Evolutionary conservation across 1,140 invertebrate species (phyloP).

Genomic region (Diorhabda carinulata): DNA sequence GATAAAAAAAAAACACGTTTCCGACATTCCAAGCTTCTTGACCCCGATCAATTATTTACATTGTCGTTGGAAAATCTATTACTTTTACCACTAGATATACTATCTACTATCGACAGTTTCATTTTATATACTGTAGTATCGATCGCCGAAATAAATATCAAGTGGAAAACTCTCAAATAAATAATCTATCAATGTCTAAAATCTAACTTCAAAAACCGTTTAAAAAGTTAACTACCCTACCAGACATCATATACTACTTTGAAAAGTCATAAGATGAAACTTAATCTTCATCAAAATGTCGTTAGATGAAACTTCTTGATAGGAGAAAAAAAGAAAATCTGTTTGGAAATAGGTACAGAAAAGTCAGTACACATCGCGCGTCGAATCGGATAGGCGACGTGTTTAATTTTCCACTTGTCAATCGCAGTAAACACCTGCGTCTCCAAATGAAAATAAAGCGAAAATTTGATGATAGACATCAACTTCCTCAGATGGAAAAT

Average conservation of each 20-base stretch:
- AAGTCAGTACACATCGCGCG: not conserved
- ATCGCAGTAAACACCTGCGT: not conserved
- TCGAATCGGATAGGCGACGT: not conserved
- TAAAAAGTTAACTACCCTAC: too few relatives aligned
- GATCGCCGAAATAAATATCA: too few relatives aligned
- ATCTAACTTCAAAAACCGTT: too few relatives aligned
- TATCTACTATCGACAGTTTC: too few relatives aligned
- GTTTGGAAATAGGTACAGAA: not conserved
- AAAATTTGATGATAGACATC: not conserved
- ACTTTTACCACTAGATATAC: too few relatives aligned
- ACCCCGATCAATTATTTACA: too few relatives aligned
- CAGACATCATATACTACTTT: not conserved
- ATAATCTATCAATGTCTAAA: too few relatives aligned
- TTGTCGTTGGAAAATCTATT: too few relatives aligned
- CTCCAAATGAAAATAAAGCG: not conserved
- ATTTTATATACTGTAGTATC: too few relatives aligned
- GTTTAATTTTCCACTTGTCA: slow-evolving; percentile 2
- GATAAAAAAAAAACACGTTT: too few relatives aligned
- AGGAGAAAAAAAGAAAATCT: not conserved
- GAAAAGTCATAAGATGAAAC: not conserved
- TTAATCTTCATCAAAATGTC: slow-evolving; percentile 1
- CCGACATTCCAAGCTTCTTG: too few relatives aligned
- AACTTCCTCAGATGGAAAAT: not conserved
- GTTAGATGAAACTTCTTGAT: not conserved
- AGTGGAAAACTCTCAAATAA: too few relatives aligned